phyloP scores from a whole-genome alignment of 2,797 vertebrate genomes.

The Astyanax mexicanus region DNA sequence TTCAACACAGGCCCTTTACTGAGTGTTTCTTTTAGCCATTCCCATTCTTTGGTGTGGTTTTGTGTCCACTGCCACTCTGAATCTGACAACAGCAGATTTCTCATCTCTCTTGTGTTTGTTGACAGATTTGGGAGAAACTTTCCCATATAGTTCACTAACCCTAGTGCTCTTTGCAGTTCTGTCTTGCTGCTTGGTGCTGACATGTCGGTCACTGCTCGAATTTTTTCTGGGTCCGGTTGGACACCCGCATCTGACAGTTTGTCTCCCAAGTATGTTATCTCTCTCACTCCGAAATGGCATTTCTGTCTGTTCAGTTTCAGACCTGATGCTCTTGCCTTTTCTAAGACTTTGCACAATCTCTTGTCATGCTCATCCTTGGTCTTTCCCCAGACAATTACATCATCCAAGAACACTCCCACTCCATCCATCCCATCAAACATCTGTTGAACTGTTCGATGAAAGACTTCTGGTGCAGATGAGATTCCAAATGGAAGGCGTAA shows the following conservation, averaged over 20 bases:
- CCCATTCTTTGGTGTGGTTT: not conserved
- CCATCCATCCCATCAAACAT: conserved; percentile 8
- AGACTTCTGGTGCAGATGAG: conserved; percentile 16
- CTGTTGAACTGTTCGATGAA: not conserved
- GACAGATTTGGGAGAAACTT: conserved; percentile 41
- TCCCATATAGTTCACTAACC: conserved; percentile 34
- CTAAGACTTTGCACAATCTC: conserved; percentile 19
- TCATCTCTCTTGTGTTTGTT: too few relatives aligned
- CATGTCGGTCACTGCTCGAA: not conserved
- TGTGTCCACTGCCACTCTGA: conserved; percentile 1
- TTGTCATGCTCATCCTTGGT: conserved; percentile 4
- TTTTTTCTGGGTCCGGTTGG: conserved; percentile 8
- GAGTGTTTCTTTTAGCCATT: too few relatives aligned
- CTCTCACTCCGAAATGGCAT: too few relatives aligned
- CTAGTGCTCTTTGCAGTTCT: conserved; percentile 16
- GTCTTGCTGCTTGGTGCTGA: not conserved
- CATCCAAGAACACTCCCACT: conserved; percentile 7
- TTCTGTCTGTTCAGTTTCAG: conserved; percentile 32
- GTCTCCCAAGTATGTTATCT: conserved; percentile 32
- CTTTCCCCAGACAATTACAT: too few relatives aligned
- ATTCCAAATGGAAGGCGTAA: conserved; percentile 17
- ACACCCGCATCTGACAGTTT: not conserved
- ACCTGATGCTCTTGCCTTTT: not conserved
- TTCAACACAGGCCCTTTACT: too few relatives aligned
- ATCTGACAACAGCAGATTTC: not conserved